These are phyloP conservation scores for Tetragonula carbonaria DNA, from an alignment of 2,888 invertebrate species.

Conservation along the genomic window DNA sequence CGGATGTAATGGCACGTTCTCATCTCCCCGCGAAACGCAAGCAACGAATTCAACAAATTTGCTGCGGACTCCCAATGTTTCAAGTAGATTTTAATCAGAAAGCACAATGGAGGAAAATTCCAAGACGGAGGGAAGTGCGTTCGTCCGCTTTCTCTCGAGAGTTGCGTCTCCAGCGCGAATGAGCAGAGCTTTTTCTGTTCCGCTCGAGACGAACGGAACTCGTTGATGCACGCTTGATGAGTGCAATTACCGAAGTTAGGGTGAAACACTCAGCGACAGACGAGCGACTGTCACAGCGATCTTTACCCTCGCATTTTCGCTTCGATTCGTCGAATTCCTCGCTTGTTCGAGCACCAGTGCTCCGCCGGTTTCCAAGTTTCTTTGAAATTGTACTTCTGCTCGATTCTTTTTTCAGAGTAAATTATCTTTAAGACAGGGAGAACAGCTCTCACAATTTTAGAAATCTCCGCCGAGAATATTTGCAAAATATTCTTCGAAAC, in stretches of 20 bases:
- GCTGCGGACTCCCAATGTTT: background rate
- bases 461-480: too few species aligned
- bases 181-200: conserved; percentile 2
- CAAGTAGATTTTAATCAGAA: background rate
- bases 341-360: background rate
- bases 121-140: background rate
- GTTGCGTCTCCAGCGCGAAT: background rate
- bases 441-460: too few species aligned
- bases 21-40: background rate
- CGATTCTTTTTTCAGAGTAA: too few species aligned
- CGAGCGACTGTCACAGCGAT: conserved; percentile 7
- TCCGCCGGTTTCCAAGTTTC: background rate
- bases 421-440: too few species aligned
- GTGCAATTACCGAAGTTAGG: conserved; percentile 52
- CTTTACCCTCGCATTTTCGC: conserved; percentile 20
- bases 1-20: too few species aligned
- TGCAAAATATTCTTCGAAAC: too few species aligned
- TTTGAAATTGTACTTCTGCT: too few species aligned
- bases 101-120: background rate
- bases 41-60: background rate
- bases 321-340: conserved; percentile 46
- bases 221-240: conserved; percentile 57
- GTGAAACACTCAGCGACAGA: conserved; percentile 4
- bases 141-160: background rate
- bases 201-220: conserved; percentile 8